Evolutionary conservation across 2,797 vertebrate species (phyloP).

Genomic region (Typhlichthys eigenmanni): DNA sequence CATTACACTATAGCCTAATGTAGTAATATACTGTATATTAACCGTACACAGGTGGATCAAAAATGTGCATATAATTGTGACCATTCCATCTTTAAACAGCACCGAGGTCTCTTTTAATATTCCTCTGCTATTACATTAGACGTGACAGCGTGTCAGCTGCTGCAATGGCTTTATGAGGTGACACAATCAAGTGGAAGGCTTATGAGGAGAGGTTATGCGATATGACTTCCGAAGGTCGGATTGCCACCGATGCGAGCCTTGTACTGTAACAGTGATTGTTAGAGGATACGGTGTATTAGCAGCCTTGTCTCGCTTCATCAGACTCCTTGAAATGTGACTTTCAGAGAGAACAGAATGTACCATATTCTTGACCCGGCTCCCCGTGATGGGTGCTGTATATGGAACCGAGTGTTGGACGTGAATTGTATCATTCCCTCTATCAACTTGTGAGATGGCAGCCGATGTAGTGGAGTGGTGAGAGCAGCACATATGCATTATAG

Average conservation of each 20-base stretch:
- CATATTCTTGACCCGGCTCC: conserved; percentile 79
- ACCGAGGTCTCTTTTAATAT: not conserved
- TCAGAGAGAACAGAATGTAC: conserved; percentile 77
- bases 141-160: not conserved
- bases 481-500: conserved; percentile 84
- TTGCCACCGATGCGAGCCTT: conserved; percentile 17
- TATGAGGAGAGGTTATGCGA: not conserved
- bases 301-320: conserved; percentile 44
- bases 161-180: not conserved
- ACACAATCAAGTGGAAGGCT: conserved; percentile 9
- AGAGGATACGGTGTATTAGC: conserved; percentile 28
- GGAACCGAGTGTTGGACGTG: conserved; percentile 77
- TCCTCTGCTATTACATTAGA: not conserved
- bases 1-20: too few species aligned
- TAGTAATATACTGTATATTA: too few species aligned
- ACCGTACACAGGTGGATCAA: too few species aligned
- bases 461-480: conserved; percentile 79
- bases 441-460: conserved; percentile 80
- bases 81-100: too few species aligned
- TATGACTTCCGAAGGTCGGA: conserved; percentile 12
- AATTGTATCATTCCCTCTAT: conserved; percentile 76
- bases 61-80: too few species aligned
- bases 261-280: conserved; percentile 39
- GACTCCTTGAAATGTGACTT: conserved; percentile 60
- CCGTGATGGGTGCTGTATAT: conserved; percentile 72